Percentiles rank a stretch among this genome's conserved stretches.
Evolutionary conservation across 2,888 invertebrate genomes (phyloP).

Genomic region (Macrosiphum euphorbiae): DNA sequence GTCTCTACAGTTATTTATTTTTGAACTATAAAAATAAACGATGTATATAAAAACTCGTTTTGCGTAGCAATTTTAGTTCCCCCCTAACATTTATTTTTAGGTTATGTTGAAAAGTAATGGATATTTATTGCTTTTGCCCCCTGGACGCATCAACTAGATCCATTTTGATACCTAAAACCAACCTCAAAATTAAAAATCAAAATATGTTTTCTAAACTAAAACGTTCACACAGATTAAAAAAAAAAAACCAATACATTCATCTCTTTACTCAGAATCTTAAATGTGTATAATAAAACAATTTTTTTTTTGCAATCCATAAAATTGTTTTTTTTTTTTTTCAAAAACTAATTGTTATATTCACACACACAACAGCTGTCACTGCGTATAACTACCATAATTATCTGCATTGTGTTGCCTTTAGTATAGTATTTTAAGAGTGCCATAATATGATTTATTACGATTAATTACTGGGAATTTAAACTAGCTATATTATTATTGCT

Average conservation of each 20-base stretch:
- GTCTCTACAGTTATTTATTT: too few relatives aligned
- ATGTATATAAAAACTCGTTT: neutral
- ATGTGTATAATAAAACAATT: neutral
- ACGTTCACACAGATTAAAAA: neutral
- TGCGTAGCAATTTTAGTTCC: neutral
- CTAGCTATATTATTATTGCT: neutral
- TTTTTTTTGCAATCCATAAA: neutral
- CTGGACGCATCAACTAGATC: neutral
- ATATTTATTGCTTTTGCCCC: neutral
- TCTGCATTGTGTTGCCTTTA: rapidly evolving
- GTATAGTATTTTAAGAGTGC: neutral
- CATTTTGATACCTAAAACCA: neutral
- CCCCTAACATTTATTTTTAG: neutral
- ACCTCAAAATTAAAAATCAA: neutral
- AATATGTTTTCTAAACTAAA: neutral
- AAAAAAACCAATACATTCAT: neutral
- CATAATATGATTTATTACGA: neutral
- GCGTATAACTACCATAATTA: neutral
- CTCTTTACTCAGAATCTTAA: neutral
- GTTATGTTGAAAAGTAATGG: neutral
- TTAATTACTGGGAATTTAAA: neutral
- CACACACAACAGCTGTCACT: neutral
- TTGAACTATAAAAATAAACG: neutral
- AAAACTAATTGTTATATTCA: neutral
- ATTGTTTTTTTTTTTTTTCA: neutral